phyloP scores from a whole-genome alignment of 2,888 invertebrate species.

The Danaus chrysippus region DNA sequence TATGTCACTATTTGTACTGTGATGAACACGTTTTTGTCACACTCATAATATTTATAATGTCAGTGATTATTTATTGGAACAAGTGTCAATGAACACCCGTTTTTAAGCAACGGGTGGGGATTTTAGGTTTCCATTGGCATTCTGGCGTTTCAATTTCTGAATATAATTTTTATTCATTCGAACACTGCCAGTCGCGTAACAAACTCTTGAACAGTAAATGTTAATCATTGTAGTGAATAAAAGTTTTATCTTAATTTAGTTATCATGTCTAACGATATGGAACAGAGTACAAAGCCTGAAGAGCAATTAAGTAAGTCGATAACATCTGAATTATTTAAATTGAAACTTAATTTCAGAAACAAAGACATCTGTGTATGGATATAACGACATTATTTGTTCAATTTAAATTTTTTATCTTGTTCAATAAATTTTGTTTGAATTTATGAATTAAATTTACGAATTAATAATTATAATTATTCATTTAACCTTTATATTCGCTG shows the following conservation, averaged over 20 bases:
- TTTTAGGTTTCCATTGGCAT: not conserved
- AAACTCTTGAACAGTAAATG: not conserved
- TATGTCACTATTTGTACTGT: too few species aligned
- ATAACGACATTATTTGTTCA: too few species aligned
- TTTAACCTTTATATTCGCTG: too few species aligned
- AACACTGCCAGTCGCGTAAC: not conserved
- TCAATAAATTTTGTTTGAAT: too few species aligned
- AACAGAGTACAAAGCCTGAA: slow-evolving; percentile 19
- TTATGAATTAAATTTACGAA: too few species aligned
- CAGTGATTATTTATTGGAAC: slow-evolving; percentile 1
- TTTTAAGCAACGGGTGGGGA: not conserved
- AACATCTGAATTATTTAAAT: not conserved
- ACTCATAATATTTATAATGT: not conserved
- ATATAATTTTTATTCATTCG: slow-evolving; percentile 7
- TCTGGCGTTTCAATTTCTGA: slow-evolving; percentile 1
- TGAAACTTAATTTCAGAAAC: not conserved
- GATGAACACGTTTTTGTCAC: too few species aligned
- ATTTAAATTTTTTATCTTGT: too few species aligned
- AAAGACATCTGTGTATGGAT: too few species aligned
- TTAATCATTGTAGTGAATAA: slow-evolving; percentile 4
- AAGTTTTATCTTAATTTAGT: not conserved
- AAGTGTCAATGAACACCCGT: not conserved
- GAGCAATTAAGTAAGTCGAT: slow-evolving; percentile 30
- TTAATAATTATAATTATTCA: too few species aligned
- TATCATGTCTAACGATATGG: slow-evolving; percentile 19